phyloP scores from a whole-genome alignment of 2,797 vertebrate species.

The Cichlasoma orientale region DNA sequence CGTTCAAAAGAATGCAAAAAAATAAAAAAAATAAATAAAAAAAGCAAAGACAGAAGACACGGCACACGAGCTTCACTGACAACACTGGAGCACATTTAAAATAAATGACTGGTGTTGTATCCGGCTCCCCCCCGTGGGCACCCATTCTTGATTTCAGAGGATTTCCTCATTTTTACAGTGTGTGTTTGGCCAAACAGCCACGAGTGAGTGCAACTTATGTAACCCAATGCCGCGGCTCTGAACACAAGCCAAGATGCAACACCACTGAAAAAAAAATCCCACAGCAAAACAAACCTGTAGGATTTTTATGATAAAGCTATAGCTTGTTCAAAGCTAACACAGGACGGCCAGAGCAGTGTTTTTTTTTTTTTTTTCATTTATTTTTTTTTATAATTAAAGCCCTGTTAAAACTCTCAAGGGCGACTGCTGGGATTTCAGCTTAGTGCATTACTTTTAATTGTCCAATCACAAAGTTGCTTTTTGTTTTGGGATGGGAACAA shows the following conservation, averaged over 20 bases:
- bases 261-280: conserved; percentile 60
- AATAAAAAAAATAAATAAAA: neutral
- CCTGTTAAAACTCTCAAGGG: conserved; percentile 34
- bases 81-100: conserved; percentile 68
- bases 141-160: conserved; percentile 16
- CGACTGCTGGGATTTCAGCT: conserved; percentile 17
- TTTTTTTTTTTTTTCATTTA: conserved; percentile 12
- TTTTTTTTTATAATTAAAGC: conserved; percentile 40
- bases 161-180: conserved; percentile 34
- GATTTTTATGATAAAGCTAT: conserved; percentile 51
- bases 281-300: conserved; percentile 53
- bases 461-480: conserved; percentile 31
- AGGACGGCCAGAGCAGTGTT: conserved; percentile 68
- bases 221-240: conserved; percentile 6
- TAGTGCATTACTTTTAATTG: conserved; percentile 34
- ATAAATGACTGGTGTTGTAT: conserved; percentile 64
- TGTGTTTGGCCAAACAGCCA: conserved; percentile 40
- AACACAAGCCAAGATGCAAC: conserved; percentile 61
- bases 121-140: conserved; percentile 35
- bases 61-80: conserved; percentile 59
- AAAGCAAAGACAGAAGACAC: conserved; percentile 57
- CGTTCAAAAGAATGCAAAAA: conserved; percentile 8
- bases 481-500: conserved; percentile 10
- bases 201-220: conserved; percentile 8
- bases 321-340: conserved; percentile 45